phyloP scores from a whole-genome alignment of 1,140 invertebrate species.

The Agrypnia vestita region DNA sequence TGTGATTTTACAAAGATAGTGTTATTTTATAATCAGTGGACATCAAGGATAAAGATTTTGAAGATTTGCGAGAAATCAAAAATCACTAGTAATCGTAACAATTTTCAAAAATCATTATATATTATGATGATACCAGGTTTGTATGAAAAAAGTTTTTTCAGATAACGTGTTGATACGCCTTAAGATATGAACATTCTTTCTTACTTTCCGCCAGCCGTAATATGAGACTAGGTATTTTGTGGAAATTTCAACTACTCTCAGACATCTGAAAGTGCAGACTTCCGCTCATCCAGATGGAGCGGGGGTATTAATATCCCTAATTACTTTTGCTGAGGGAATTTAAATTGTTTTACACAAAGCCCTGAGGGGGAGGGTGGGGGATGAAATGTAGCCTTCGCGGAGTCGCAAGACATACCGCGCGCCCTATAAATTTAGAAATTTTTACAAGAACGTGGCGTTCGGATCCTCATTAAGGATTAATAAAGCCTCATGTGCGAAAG shows the following conservation, averaged over 20 bases:
- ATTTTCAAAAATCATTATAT: no score
- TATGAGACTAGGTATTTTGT: slow-evolving; percentile 25
- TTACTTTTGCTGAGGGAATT: slow-evolving; percentile 62
- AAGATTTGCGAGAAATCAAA: no score
- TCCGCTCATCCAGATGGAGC: slow-evolving; percentile 48
- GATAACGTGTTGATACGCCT: background rate
- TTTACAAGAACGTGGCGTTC: slow-evolving; percentile 36
- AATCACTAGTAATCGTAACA: no score
- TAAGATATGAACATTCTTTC: slow-evolving; percentile 16
- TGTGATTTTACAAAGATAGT: no score
- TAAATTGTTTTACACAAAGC: slow-evolving; percentile 62
- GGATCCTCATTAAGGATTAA: slow-evolving; percentile 27
- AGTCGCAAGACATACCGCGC: slow-evolving; percentile 47
- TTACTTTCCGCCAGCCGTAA: background rate
- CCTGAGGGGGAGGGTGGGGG: slow-evolving; percentile 42
- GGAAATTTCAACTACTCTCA: slow-evolving; percentile 29
- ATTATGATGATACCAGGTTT: no score
- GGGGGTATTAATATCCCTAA: slow-evolving; percentile 62
- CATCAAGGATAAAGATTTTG: no score
- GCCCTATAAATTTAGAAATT: slow-evolving; percentile 40
- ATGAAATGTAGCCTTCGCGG: slow-evolving; percentile 43
- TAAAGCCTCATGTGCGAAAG: slow-evolving; percentile 11
- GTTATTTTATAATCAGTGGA: no score
- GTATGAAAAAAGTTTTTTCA: no score
- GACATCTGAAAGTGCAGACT: slow-evolving; percentile 48